Percentiles rank a stretch among this genome's conserved stretches.
Evolutionary conservation across 2,113 vertebrate genomes (phyloP).

Genomic region (Hyaena hyaena): DNA sequence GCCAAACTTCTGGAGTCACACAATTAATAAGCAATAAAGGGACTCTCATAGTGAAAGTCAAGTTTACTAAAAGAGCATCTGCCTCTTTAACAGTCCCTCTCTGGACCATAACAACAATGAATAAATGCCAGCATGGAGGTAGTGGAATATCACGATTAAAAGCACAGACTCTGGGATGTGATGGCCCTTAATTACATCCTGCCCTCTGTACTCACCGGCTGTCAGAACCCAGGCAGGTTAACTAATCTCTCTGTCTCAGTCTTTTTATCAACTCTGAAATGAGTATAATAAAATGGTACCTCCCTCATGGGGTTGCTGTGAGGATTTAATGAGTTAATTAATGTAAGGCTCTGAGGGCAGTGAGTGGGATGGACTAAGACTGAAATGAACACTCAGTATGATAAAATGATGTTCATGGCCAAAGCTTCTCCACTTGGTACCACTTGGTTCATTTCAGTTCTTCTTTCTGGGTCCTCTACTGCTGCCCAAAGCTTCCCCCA

Average conservation of each 20-base stretch:
- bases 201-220: not conserved
- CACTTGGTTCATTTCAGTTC: not conserved
- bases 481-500: not conserved
- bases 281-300: not conserved
- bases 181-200: not conserved
- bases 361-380: not conserved
- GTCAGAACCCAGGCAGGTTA: not conserved
- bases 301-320: not conserved
- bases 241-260: not conserved
- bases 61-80: not conserved
- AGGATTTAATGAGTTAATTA: conserved; percentile 6
- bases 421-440: not conserved
- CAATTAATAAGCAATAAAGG: not conserved
- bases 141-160: not conserved
- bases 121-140: not conserved
- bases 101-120: not conserved
- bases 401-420: not conserved
- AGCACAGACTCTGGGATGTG: not conserved
- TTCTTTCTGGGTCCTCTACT: not conserved
- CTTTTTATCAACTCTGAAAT: not conserved
- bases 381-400: not conserved
- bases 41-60: not conserved
- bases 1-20: not conserved
- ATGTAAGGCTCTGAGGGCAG: not conserved
- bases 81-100: not conserved